Evolutionary conservation across 1,140 invertebrate genomes (phyloP).

Genomic region (Trachymyrmex cornetzi): DNA sequence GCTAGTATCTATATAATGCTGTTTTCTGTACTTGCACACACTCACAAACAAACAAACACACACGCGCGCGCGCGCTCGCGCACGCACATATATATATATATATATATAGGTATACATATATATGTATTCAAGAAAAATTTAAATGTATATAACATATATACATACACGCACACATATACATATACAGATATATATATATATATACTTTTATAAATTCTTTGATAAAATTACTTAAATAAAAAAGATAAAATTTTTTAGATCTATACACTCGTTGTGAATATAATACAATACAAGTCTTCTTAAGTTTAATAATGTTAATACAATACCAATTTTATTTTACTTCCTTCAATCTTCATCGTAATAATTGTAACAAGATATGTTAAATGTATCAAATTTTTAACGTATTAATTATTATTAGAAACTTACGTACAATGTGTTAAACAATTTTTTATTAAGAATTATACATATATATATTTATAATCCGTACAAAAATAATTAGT

Average conservation of each 20-base stretch:
- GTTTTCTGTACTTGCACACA: neutral
- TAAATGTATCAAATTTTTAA: neutral
- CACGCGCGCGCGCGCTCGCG: neutral
- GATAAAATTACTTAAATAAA: slow-evolving; percentile 11
- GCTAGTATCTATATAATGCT: neutral
- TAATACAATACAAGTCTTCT: slow-evolving; percentile 31
- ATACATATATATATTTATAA: neutral
- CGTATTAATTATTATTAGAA: slow-evolving; percentile 13
- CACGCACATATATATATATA: neutral
- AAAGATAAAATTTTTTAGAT: neutral
- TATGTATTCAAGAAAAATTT: neutral
- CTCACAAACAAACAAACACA: neutral
- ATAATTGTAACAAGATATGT: neutral
- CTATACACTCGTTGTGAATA: neutral
- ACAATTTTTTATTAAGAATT: slow-evolving; percentile 4
- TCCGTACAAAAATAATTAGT: neutral
- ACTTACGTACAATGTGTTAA: slow-evolving; percentile 1
- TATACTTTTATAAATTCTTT: neutral
- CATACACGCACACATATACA: neutral
- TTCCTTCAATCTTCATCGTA: slow-evolving; percentile 44
- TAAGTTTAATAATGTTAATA: neutral
- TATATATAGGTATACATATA: neutral
- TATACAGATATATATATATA: neutral
- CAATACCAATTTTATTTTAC: slow-evolving; percentile 42
- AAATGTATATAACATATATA: neutral